Evolutionary conservation across 1,140 invertebrate genomes (phyloP).

Genomic region (Vollenhovia emeryi): DNA sequence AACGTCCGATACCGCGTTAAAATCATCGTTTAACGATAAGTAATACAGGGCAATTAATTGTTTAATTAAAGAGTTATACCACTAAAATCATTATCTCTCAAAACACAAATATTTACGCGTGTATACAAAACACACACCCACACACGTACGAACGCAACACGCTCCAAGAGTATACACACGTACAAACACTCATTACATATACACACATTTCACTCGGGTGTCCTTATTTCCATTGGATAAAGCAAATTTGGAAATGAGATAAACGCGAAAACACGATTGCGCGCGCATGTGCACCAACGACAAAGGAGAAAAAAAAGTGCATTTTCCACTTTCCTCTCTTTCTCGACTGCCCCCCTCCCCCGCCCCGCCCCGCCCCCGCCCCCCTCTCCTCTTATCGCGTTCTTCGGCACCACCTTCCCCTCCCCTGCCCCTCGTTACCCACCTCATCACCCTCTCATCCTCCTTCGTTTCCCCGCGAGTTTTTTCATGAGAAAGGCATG

Average conservation of each 20-base stretch:
- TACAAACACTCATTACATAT: conserved; percentile 45
- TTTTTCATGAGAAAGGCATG: conserved; percentile 46
- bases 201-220: conserved; percentile 51
- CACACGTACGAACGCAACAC: conserved; percentile 45
- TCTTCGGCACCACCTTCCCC: background rate
- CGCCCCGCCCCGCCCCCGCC: conserved; percentile 48
- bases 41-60: conserved; percentile 75
- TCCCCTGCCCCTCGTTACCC: background rate
- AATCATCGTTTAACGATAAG: conserved; percentile 75
- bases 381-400: conserved; percentile 39
- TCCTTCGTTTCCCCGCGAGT: conserved; percentile 19
- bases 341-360: conserved; percentile 59
- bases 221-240: conserved; percentile 68
- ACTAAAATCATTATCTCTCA: conserved; percentile 75
- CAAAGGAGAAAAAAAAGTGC: conserved; percentile 57
- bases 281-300: conserved; percentile 70
- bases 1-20: conserved; percentile 78
- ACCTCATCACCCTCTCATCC: background rate
- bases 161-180: conserved; percentile 43
- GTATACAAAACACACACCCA: conserved; percentile 40
- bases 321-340: conserved; percentile 71
- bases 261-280: conserved; percentile 53
- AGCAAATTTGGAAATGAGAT: conserved; percentile 57
- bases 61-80: conserved; percentile 75
- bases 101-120: conserved; percentile 65